Conservation (phyloP, 1,140 invertebrate species). For the Dinoponera quadriceps region DNA sequence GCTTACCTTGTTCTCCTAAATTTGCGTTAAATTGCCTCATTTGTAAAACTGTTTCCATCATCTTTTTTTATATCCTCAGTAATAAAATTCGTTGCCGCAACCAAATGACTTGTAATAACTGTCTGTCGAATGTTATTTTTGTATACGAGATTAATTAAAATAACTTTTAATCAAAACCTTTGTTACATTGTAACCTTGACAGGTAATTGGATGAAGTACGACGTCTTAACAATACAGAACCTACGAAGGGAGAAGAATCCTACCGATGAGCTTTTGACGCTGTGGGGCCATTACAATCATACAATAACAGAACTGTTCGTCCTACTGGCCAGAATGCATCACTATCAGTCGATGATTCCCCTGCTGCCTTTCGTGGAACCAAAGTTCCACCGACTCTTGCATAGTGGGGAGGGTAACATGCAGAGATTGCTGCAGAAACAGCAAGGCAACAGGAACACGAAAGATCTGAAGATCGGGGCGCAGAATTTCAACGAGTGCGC, state of each 20-base stretch:
- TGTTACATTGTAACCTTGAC: constrained; percentile 48
- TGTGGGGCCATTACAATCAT: constrained; percentile 93
- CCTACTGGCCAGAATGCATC: constrained; percentile 89
- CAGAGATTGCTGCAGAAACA: constrained; percentile 57
- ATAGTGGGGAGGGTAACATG: constrained; percentile 83
- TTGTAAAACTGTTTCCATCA: background rate
- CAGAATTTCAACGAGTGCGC: constrained; percentile 79
- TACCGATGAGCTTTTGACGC: constrained; percentile 90
- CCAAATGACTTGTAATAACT: background rate
- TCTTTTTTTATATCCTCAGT: background rate
- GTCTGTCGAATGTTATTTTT: background rate
- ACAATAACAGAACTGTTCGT: constrained; percentile 92
- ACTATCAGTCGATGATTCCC: constrained; percentile 90
- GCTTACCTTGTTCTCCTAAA: background rate
- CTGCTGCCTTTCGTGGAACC: constrained; percentile 88
- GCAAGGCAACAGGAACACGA: constrained; percentile 70
- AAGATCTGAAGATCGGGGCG: constrained; percentile 76
- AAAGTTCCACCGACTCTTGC: constrained; percentile 87
- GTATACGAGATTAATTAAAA: background rate
- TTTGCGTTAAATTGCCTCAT: constrained; percentile 9
- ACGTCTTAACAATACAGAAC: constrained; percentile 83
- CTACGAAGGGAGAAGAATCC: constrained; percentile 89
- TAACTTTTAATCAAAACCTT: background rate
- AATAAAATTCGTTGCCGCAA: background rate
- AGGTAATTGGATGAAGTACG: constrained; percentile 86